Percentiles rank a stretch among this genome's conserved stretches.
Conservation (phyloP, 2,113 vertebrate species). For the Monopterus albus region DNA sequence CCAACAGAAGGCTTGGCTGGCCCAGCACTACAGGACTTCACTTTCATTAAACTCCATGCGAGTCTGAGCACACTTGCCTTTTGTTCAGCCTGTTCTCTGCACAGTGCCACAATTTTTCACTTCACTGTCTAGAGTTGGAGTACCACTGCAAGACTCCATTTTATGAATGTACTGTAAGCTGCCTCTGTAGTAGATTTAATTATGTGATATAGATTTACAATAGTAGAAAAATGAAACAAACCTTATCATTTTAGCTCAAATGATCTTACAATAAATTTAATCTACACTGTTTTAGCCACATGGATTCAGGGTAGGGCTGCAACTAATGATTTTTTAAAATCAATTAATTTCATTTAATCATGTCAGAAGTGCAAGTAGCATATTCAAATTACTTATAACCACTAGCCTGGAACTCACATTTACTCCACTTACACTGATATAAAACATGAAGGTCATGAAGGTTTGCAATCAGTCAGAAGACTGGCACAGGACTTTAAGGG, state of each 20-base stretch:
- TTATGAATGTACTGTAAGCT: constrained; percentile 24
- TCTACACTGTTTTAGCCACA: background rate
- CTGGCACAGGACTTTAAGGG: too few species aligned
- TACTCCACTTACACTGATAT: too few species aligned
- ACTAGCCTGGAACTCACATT: too few species aligned
- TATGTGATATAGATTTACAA: constrained; percentile 17
- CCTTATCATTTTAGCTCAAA: background rate
- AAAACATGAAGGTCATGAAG: too few species aligned
- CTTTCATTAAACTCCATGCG: constrained; percentile 59
- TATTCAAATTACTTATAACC: too few species aligned
- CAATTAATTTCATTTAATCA: too few species aligned
- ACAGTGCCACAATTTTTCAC: constrained; percentile 26
- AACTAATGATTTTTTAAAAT: too few species aligned
- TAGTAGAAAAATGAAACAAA: background rate
- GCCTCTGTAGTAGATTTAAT: constrained; percentile 27
- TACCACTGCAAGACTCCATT: constrained; percentile 5
- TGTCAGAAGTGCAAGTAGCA: too few species aligned
- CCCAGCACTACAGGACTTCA: constrained; percentile 43
- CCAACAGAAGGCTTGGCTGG: constrained; percentile 48
- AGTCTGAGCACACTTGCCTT: constrained; percentile 26
- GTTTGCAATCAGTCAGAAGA: too few species aligned
- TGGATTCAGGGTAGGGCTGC: background rate
- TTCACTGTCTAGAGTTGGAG: constrained; percentile 3
- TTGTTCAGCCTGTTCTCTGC: constrained; percentile 37
- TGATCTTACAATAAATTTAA: background rate